phyloP scores from a whole-genome alignment of 2,113 vertebrate species.

The Trachemys scripta region DNA sequence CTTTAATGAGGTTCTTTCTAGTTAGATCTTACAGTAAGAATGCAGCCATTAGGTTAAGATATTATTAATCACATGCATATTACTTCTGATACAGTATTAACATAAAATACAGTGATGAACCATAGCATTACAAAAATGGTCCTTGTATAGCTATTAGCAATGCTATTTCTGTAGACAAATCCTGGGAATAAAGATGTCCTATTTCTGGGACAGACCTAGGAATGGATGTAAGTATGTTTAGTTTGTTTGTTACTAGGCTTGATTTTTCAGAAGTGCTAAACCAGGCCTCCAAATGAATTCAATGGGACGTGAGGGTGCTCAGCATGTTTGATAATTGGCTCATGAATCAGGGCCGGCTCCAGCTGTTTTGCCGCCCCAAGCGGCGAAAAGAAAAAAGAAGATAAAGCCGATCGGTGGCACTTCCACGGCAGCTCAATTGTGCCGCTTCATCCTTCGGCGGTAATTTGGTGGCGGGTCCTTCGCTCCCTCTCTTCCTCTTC shows the following conservation, averaged over 20 bases:
- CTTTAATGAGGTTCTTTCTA: constrained; percentile 71
- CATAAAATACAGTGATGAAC: constrained; percentile 70
- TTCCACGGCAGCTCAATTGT: too few species aligned
- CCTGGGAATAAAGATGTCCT: constrained; percentile 2
- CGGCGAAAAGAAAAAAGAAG: too few species aligned
- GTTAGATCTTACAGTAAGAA: constrained; percentile 50
- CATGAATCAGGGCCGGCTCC: not conserved
- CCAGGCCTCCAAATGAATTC: not conserved
- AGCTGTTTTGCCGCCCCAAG: too few species aligned
- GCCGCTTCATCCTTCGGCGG: too few species aligned
- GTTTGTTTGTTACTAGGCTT: not conserved
- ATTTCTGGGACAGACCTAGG: not conserved
- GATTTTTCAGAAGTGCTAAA: constrained; percentile 43
- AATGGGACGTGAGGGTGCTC: not conserved
- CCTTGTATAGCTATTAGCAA: constrained; percentile 40
- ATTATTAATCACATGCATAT: constrained; percentile 76
- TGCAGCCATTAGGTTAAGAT: constrained; percentile 66
- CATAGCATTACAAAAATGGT: constrained; percentile 55
- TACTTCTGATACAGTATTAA: constrained; percentile 63
- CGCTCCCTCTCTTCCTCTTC: too few species aligned
- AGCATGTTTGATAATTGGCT: not conserved
- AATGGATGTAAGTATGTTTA: not conserved
- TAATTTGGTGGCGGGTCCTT: too few species aligned
- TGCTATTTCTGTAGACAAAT: constrained; percentile 49
- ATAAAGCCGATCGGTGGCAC: too few species aligned